Base-by-base conservation (phyloP, 2,113 vertebrate species). In the Limnothrissa miodon region DNA sequence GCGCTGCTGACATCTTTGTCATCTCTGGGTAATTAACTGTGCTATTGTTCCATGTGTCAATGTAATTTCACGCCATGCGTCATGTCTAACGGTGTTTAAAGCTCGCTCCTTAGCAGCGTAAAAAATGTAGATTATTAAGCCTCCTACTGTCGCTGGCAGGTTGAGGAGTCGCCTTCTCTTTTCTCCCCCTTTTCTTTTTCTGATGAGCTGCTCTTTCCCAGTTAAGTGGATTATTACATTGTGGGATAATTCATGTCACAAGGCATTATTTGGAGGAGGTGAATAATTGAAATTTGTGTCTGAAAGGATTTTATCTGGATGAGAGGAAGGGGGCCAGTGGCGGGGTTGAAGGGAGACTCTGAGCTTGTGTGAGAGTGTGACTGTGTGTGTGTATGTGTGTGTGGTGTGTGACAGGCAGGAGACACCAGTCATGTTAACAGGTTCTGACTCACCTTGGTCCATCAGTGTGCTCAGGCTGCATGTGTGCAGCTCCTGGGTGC, bases 281-380 rank as follows among this genome's bases (percentile, higher is more conserved):
- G 95, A 95, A 95, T 95, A 95, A 95, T 95, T 95, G 93, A 95
- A 95, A 95, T 95, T 94, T 94, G 92, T 95, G 94, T 95, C 95
- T 94, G 95, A 95, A 95, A 95, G 94, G 90, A 95, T 95, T 95
- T 94, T 93, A 94, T 94, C 92, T 94, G 94, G 93, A 92, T 93
- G 92, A 93, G 93, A 94, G 92, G 93, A 95, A 92, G 90, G 91
- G 89, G 92, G 93, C 92, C 89, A 90, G 90, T 92, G 92, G 93
- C 91, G 90, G 93, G 91, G 89, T 90, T 90, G 85, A 87, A 87
- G 90, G 90, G 88, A 86, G 91, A 82, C 42, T 86, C 59, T 81
- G 83, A 39, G 80, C 42, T 45, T 86, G 82, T 74, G 87, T 78
- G 85, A n/a, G 78, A 25, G 81, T 4, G 82, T 80, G 85, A 1